Base-by-base conservation (phyloP, 2,797 vertebrate genomes). In the Enteromius treurensis region DNA sequence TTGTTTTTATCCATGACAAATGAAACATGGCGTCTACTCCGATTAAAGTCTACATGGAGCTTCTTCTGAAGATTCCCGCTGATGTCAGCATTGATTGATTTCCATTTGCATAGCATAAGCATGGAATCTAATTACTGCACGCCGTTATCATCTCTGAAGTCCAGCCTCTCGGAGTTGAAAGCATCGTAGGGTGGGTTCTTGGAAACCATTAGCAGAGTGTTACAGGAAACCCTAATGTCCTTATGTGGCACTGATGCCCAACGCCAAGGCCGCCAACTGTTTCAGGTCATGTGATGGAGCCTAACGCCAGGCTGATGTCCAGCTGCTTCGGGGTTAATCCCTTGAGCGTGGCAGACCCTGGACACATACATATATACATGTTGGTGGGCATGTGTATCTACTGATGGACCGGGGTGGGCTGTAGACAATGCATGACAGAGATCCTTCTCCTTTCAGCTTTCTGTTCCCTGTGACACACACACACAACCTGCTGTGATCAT, bases 271-370 rank as follows among this genome's bases (percentile, higher is more conserved):
- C 69, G 82, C 40, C 69, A 67, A 83, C 77, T 68, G 80, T 82
- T 76, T 73, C 65, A 58, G 58, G 67, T 64, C 73, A 81, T 40
- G 67, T 64, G 77, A 77, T 21, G 42, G 47, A 55, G 69, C 13
- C 45, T 51, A 62, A 79, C 26, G 3, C 34, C 82, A 79, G 47
- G 77, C 40, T 17, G 32, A 64, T 2, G 23, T 21, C 78, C 78
- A 82, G 84, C 75, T 82, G 84, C 80, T 78, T 78, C 17, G 23
- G 49, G n/a, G 64, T 71, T 82, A 85, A 85, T 82, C 84, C 47
- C 55, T 21, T 58, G 60, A 58, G 21, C 26, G 21, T 77, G 51
- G 42, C 55, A 60, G 67, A 47, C 21, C 37, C 32, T 73, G 49
- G 37, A 32, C 19, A 58, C 37, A 23, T 67, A 49, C 53, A 49